phyloP scores from a whole-genome alignment of 2,113 vertebrate species.

The Dermatemys mawii region DNA sequence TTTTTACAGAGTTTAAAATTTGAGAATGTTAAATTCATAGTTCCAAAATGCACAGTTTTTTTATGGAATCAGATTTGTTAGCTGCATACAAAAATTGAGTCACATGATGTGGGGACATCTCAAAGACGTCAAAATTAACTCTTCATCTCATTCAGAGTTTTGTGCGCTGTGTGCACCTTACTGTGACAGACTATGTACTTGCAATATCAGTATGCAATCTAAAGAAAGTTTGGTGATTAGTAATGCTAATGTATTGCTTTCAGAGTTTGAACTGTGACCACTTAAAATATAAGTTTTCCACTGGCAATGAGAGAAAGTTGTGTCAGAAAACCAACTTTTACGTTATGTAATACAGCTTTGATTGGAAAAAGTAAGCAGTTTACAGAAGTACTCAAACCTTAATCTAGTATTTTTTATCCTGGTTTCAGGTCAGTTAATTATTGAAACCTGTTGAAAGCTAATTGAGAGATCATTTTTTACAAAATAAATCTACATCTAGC shows the following conservation, averaged over 20 bases:
- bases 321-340: slow-evolving; percentile 2
- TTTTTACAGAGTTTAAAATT: slow-evolving; percentile 32
- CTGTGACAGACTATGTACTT: slow-evolving; percentile 49
- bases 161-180: slow-evolving; percentile 79
- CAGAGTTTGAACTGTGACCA: background rate
- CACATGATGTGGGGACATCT: background rate
- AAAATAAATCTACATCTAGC: background rate
- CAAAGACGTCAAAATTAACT: background rate
- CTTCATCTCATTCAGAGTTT: slow-evolving; percentile 1
- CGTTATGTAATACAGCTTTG: slow-evolving; percentile 28
- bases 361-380: background rate
- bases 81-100: slow-evolving; percentile 24
- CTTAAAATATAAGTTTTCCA: background rate
- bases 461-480: background rate
- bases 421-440: background rate
- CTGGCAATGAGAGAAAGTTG: background rate
- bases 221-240: background rate
- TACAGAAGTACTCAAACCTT: slow-evolving; percentile 8
- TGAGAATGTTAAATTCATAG: slow-evolving; percentile 7
- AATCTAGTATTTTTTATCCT: background rate
- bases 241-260: background rate
- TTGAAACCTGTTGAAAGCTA: background rate
- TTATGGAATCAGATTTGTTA: slow-evolving; percentile 4
- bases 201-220: background rate
- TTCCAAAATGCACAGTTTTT: background rate